A percentile compares a stretch with the other conserved stretches of the same genome.
Evolutionary conservation across 2,888 invertebrate genomes (phyloP).

Genomic region (Ptychoptera albimana): DNA sequence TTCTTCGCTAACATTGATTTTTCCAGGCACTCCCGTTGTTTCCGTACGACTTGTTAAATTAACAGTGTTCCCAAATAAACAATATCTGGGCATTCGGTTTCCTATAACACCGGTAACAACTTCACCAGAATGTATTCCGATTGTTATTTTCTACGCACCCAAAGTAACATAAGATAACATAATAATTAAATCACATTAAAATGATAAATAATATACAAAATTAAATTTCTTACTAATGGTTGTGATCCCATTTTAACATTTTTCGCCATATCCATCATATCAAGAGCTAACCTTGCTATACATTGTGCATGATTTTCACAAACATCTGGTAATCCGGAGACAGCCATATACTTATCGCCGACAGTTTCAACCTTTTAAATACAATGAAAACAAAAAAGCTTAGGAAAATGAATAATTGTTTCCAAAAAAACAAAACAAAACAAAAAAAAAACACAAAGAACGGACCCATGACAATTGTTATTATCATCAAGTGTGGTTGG

Average conservation of each 20-base stretch:
- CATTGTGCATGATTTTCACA: conserved; percentile 82
- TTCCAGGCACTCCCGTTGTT: conserved; percentile 77
- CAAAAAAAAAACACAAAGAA: neutral
- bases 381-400: neutral
- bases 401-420: neutral
- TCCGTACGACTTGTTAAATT: conserved; percentile 87
- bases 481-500: neutral
- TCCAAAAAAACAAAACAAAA: neutral
- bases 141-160: conserved; percentile 63
- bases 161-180: conserved; percentile 8
- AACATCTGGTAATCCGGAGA: conserved; percentile 84
- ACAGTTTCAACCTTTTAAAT: conserved; percentile 78
- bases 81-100: conserved; percentile 85
- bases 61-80: conserved; percentile 86
- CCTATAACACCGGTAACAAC: conserved; percentile 91
- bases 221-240: conserved; percentile 51
- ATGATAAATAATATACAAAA: neutral
- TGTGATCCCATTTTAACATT: conserved; percentile 76
- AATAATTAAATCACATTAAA: no score
- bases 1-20: conserved; percentile 82
- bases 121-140: conserved; percentile 87
- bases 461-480: neutral
- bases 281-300: conserved; percentile 76
- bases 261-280: conserved; percentile 89
- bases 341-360: conserved; percentile 97